Evolutionary conservation across 2,113 vertebrate species (phyloP), one percentile per base, ranked within the genome.

Genomic region (Helogale parvula): DNA sequence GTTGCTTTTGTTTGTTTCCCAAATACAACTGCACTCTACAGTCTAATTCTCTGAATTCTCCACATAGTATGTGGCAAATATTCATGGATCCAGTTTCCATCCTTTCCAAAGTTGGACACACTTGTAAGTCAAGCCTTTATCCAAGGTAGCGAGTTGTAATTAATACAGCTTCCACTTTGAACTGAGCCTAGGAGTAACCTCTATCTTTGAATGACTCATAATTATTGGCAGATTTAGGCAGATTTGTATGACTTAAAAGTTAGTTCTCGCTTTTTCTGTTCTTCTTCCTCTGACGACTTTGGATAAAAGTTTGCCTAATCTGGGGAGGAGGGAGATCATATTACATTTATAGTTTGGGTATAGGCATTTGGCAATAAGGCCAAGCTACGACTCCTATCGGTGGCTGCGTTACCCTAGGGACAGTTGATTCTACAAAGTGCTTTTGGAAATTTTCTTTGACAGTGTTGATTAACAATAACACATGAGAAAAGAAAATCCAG

Each of bases 201-300:
- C 6, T 47, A n/a, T 47, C 65, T 94, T 95, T 77, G 31, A 95
- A 85, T 83, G 69, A 71, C 76, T 91, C 41, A 29, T 87, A 57
- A 21, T 80, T 29, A 91, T 21, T 82, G 38, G 16, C 66, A 41
- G 31, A 80, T 86, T 86, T 47, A 54, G 31, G n/a, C 45, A 45
- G 47, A 76, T 74, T 41, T 92, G 69, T 81, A 15, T 81, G 50
- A 76, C 76, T 90, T 63, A 54, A 41, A 33, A 57, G 47, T n/a
- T 71, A 33, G 5, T 14, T 68, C 19, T 9, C 11, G 11, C 15
- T 38, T 87, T 54, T 47, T 92, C 63, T 90, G 15, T 83, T 68
- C 33, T 38, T 69, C 17, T 77, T 81, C 27, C 11, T 63, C 7
- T 33, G 21, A 23, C 65, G 63, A 79, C 72, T 33, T 52, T 96